phyloP scores from a whole-genome alignment of 2,113 vertebrate species.

The Ursus arctos region DNA sequence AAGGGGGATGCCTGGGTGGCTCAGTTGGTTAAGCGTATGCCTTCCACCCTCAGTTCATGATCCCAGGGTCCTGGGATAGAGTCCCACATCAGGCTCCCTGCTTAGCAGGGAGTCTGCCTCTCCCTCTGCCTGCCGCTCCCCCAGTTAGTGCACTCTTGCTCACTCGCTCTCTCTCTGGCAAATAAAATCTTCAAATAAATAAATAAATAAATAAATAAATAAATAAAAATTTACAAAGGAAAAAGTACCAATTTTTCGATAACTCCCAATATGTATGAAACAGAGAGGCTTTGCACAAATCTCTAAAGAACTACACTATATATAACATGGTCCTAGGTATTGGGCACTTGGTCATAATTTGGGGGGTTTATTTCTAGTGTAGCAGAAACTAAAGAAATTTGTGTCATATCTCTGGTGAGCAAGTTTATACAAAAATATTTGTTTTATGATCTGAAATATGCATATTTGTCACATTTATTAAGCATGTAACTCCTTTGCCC shows the following conservation, averaged over 20 bases:
- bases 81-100: too few species aligned
- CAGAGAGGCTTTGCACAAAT: not conserved
- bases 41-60: too few species aligned
- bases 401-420: not conserved
- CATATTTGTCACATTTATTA: slow-evolving; percentile 28
- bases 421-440: slow-evolving; percentile 6
- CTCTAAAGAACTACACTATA: not conserved
- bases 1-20: too few species aligned
- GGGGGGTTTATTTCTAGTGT: not conserved
- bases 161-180: too few species aligned
- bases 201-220: too few species aligned
- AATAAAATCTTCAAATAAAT: too few species aligned
- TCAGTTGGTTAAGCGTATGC: too few species aligned
- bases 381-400: not conserved
- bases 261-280: not conserved
- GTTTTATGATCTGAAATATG: slow-evolving; percentile 40
- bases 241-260: not conserved
- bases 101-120: too few species aligned
- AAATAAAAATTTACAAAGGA: not conserved
- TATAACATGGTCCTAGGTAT: not conserved
- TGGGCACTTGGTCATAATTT: not conserved
- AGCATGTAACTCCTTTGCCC: not conserved
- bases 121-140: too few species aligned
- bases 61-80: too few species aligned
- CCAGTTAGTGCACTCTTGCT: too few species aligned